Base-by-base conservation (phyloP, 2,113 vertebrate genomes). In the Oncorhynchus kisutch region DNA sequence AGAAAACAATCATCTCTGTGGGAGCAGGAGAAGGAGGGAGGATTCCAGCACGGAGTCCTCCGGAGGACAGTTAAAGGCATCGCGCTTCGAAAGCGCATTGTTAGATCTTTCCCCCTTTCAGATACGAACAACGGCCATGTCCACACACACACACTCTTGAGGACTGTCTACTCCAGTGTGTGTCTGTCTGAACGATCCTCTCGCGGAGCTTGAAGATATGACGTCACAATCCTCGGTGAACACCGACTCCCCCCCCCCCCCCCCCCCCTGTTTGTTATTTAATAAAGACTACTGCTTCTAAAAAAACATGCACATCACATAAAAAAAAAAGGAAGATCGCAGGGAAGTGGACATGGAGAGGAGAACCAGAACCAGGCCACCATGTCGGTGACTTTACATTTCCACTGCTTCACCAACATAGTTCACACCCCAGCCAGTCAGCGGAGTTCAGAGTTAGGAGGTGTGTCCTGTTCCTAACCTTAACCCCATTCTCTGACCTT, bases 291-390 rank as follows among this genome's bases (percentile, higher is more conserved):
- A 88, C 85, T 89, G 84, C 88, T 88, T 81, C 71, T 79, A 82
- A 78, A 89, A 89, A 92, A 90, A 88, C 90, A 91, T 92, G 91
- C 87, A 92, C 76, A 78, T 81, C 84, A 86, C 80, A 82, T 81
- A 84, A 82, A 64, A 54, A 27, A 27, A 27, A 74, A 84, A 81
- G 31, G 13, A 82, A 81, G 27, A 72, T 75, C 22, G 72, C 77
- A 85, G 77, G 79, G 24, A 88, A 87, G 14, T 85, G 86, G 67
- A 84, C 9, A 78, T 68, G 67, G 87, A 93, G 39, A 45, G 92
- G 92, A 95, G 92, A 94, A 94, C 92, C 82, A 83, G 78, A 78
- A 27, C 27, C 27, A 27, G 54, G 86, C n/a, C 59, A 62, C 59
- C 20, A 22, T 9, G 7, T 62, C 89, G 67, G 14, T 68, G 9